Base-by-base conservation (phyloP, 1,140 invertebrate genomes). In the Scaptomyza pallida region DNA sequence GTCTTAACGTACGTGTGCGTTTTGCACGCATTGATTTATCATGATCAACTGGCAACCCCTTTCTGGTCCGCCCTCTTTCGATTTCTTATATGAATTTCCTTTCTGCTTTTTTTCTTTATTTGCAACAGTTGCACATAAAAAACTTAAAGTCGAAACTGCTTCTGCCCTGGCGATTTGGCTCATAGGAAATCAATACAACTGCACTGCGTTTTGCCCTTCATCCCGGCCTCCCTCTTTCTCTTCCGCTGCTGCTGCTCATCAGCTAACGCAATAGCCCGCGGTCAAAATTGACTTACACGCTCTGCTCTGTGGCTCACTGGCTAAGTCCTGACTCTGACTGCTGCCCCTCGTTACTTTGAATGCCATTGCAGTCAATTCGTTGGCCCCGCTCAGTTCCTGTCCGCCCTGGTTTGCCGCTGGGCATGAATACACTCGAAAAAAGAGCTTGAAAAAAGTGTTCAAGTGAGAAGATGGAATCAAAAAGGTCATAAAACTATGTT, bases 1-100 rank as follows among this genome's bases (percentile, higher is more conserved):
- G 55, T 45, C 63, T 63, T 51, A 43, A 35, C 78, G 82, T 88
- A 88, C 82, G 82, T 88, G 82, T 88, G 82, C 78, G 82, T 89
- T 88, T 86, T 88, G 74, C 78, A 88, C 82, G 82, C 82, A 88
- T 88, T 88, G 82, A 88, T 88, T 88, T 88, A 88, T 88, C 82
- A 88, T 88, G 82, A 88, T 88, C 82, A 88, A 85, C 77, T 85
- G 75, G 76, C 73, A 76, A 81, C 78, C 73, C 78, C 78, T 77
- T 81, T 21, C 26, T 30, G 26, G 41, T 23, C 26, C 33, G 21
- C 43, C 43, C 44, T 45, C 9, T 51, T 62, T 45, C 19, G 2
- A 17, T 12, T 19, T 35, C 6, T 16, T 6, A 15, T 33, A 26
- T 30, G n/a, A 35, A 10, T 30, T 30, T 26, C 6, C 21, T 15